phyloP scores from a whole-genome alignment of 2,113 vertebrate species.

The Colossoma macropomum region DNA sequence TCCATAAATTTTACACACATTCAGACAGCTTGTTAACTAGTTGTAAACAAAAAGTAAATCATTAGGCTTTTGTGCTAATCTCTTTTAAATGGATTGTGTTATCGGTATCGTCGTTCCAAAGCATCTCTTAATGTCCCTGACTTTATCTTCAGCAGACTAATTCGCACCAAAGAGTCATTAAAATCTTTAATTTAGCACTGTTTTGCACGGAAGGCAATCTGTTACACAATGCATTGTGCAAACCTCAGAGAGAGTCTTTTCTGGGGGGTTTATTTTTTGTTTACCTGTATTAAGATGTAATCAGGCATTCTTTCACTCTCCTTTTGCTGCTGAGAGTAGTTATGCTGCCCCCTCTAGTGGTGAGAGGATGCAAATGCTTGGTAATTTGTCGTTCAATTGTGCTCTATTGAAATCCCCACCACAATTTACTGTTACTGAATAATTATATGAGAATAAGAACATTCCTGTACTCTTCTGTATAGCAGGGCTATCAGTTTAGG shows the following conservation, averaged over 20 bases:
- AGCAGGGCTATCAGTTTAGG: too few species aligned
- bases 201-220: background rate
- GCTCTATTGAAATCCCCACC: too few species aligned
- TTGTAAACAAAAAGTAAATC: slow-evolving; percentile 30
- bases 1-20: background rate
- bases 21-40: slow-evolving; percentile 6
- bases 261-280: background rate
- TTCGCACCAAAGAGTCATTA: background rate
- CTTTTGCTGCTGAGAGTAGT: background rate
- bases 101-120: background rate
- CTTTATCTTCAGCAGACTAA: background rate
- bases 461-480: too few species aligned
- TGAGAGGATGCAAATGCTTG: background rate
- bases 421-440: too few species aligned
- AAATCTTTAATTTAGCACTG: background rate
- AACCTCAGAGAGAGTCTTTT: background rate
- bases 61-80: slow-evolving; percentile 1
- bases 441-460: too few species aligned
- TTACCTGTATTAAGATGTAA: background rate
- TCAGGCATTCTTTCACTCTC: background rate
- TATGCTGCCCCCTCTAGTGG: slow-evolving; percentile 25
- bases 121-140: slow-evolving; percentile 2
- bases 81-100: slow-evolving; percentile 10
- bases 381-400: background rate
- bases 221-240: background rate